A percentile compares a stretch with the other conserved stretches of the same genome.
phyloP scores from a whole-genome alignment of 2,113 vertebrate species.

The Salvelinus sp. region DNA sequence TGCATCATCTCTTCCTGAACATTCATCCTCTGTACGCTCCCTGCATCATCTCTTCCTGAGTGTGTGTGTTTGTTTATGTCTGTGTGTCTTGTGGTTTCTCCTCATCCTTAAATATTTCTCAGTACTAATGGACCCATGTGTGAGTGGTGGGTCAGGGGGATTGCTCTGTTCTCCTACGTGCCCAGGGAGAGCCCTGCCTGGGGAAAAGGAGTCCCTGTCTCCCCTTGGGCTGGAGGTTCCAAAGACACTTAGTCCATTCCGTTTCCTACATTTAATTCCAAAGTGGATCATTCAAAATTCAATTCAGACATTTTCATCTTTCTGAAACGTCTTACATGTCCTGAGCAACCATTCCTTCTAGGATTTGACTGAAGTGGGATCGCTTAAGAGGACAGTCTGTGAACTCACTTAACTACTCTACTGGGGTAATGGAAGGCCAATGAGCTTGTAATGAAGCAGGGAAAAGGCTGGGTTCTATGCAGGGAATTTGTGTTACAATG shows the following conservation, averaged over 20 bases:
- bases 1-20: slow-evolving; percentile 68
- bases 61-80: slow-evolving; percentile 58
- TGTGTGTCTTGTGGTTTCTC: slow-evolving; percentile 72
- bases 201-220: slow-evolving; percentile 50
- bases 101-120: slow-evolving; percentile 85
- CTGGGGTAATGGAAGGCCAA: too few species aligned
- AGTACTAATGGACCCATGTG: slow-evolving; percentile 80
- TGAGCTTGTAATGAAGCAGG: too few species aligned
- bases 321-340: not conserved
- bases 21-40: slow-evolving; percentile 76
- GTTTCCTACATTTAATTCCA: slow-evolving; percentile 67
- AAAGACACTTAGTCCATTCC: slow-evolving; percentile 70
- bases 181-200: slow-evolving; percentile 52
- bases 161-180: slow-evolving; percentile 28
- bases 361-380: too few species aligned
- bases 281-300: slow-evolving; percentile 76
- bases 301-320: slow-evolving; percentile 43
- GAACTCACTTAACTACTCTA: not conserved
- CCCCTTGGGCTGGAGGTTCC: slow-evolving; percentile 50
- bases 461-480: too few species aligned
- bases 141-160: slow-evolving; percentile 37
- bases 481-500: too few species aligned
- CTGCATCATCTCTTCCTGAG: slow-evolving; percentile 53
- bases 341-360: too few species aligned
- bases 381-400: not conserved